Percentiles rank a stretch among this genome's conserved stretches.
Conservation (phyloP, 64 coral and sea anemone genomes). For the Astreopora myriophthalma region DNA sequence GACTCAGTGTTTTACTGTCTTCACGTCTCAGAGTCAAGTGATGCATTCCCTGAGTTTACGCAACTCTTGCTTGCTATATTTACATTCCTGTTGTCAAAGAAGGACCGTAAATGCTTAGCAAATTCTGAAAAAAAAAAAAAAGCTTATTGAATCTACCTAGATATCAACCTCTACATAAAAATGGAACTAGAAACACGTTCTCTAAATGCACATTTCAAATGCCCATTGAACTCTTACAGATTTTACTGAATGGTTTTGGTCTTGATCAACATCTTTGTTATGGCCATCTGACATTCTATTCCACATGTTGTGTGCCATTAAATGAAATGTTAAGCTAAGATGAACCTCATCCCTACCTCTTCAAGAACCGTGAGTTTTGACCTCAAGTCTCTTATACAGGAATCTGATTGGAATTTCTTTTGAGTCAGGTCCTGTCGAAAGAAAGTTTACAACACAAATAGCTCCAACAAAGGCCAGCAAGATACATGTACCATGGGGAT, state of each 20-base stretch:
- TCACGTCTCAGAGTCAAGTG: conserved; percentile 67
- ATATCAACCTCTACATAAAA: no score
- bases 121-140: background rate
- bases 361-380: conserved; percentile 63
- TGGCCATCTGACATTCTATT: no score
- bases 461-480: background rate
- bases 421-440: conserved; percentile 61
- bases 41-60: conserved; percentile 59
- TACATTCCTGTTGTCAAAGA: conserved; percentile 51
- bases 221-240: no score
- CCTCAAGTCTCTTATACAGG: conserved; percentile 58
- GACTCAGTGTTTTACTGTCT: conserved; percentile 70
- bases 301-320: background rate
- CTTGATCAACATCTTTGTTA: no score
- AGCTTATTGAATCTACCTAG: no score
- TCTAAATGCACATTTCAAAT: background rate
- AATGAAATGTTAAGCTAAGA: background rate
- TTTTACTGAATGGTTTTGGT: no score
- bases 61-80: conserved; percentile 66
- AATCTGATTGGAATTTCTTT: conserved; percentile 67
- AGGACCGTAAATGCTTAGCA: background rate
- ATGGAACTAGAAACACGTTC: no score
- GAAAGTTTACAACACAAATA: background rate
- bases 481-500: background rate
- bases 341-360: conserved; percentile 51